Evolutionary conservation across 2,888 invertebrate genomes (phyloP).

Genomic region (Lithophane leautieri): DNA sequence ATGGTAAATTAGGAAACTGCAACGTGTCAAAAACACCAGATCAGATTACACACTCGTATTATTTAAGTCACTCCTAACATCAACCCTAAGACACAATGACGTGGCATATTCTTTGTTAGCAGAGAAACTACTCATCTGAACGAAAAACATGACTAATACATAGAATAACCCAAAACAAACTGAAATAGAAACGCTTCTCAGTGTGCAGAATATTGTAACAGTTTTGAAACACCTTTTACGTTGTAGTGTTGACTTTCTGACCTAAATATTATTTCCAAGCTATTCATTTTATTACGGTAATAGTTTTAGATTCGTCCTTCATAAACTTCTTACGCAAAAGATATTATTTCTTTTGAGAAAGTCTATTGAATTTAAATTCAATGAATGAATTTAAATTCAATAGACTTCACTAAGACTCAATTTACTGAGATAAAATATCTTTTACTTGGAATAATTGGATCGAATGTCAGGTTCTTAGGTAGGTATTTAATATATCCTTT

Average conservation of each 20-base stretch:
- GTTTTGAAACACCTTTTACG: constrained; percentile 50
- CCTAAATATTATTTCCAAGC: constrained; percentile 35
- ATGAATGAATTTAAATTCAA: not conserved
- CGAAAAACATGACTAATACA: constrained; percentile 47
- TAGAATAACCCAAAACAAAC: constrained; percentile 14
- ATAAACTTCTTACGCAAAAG: constrained; percentile 12
- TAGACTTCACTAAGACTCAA: not conserved
- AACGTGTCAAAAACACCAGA: not conserved
- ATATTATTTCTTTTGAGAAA: constrained; percentile 16
- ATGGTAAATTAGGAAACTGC: not conserved
- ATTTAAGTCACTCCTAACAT: not conserved
- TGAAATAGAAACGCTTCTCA: constrained; percentile 23
- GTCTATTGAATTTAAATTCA: constrained; percentile 23
- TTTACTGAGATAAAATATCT: constrained; percentile 22
- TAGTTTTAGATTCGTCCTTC: constrained; percentile 17
- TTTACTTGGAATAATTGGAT: constrained; percentile 15
- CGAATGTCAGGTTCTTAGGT: not conserved
- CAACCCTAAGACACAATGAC: not conserved
- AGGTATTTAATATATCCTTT: not conserved
- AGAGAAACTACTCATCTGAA: constrained; percentile 22
- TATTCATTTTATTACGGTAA: constrained; percentile 15
- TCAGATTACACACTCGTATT: not conserved
- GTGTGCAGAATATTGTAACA: constrained; percentile 4
- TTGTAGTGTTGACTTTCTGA: constrained; percentile 51
- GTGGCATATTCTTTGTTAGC: constrained; percentile 9